These are phyloP conservation scores for Mus spretus DNA, from an alignment of 2,797 vertebrate species.

Conservation along the genomic window DNA sequence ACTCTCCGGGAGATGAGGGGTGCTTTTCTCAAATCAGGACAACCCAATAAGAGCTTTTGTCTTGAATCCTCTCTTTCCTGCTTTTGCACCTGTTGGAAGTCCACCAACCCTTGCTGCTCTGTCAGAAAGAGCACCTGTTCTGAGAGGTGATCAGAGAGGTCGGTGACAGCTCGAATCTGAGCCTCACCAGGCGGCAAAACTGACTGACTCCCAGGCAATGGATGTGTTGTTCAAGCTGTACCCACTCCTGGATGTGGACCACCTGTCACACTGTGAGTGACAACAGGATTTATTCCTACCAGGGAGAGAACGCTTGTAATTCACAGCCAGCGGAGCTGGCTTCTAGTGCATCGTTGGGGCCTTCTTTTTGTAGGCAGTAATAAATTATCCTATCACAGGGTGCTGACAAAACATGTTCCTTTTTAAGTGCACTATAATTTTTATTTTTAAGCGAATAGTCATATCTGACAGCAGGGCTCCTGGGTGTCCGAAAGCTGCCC, in stretches of 20 bases:
- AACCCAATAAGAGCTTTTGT: neutral
- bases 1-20: neutral
- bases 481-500: constrained; percentile 21
- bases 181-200: too few relatives aligned
- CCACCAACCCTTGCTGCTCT: neutral
- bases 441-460: constrained; percentile 80
- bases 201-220: neutral
- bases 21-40: neutral
- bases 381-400: constrained; percentile 62
- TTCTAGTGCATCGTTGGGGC: constrained; percentile 40
- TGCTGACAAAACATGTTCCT: constrained; percentile 75
- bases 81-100: neutral
- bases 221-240: neutral
- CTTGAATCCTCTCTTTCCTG: neutral
- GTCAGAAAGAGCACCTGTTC: neutral
- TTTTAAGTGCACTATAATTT: constrained; percentile 76
- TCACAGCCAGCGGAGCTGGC: constrained; percentile 34
- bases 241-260: neutral
- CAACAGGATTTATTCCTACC: constrained; percentile 38
- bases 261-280: constrained; percentile 20
- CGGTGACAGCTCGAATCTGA: accelerated
- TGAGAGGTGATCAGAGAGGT: neutral
- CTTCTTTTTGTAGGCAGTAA: constrained; percentile 41
- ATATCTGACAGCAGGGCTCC: constrained; percentile 52
- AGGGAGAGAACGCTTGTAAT: constrained; percentile 58